Percentiles rank a stretch among this genome's conserved stretches.
phyloP scores from a whole-genome alignment of 2,888 invertebrate genomes.

The Cenopis cana region DNA sequence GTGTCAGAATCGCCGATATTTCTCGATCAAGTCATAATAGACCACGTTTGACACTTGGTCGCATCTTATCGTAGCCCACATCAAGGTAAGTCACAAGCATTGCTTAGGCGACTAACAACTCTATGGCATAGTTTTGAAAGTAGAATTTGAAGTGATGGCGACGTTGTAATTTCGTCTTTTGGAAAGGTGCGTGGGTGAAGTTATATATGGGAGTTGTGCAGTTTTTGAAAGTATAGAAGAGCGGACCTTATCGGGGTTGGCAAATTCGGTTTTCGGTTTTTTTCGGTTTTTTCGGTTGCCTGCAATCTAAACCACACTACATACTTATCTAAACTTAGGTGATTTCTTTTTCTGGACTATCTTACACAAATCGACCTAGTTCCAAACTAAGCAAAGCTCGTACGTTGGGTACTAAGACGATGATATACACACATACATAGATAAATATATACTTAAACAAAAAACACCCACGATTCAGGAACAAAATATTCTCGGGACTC shows the following conservation, averaged over 20 bases:
- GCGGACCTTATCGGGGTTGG: conserved; percentile 10
- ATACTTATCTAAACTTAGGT: not conserved
- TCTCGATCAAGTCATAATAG: conserved; percentile 49
- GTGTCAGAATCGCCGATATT: conserved; percentile 47
- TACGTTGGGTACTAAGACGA: too few species aligned
- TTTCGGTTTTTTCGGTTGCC: not conserved
- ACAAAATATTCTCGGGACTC: too few species aligned
- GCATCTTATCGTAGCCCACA: conserved; percentile 1
- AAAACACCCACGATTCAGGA: too few species aligned
- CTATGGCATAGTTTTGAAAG: not conserved
- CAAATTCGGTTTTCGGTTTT: too few species aligned
- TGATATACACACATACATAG: too few species aligned
- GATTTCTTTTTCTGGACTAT: too few species aligned
- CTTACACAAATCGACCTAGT: too few species aligned
- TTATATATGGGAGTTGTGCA: conserved; percentile 28
- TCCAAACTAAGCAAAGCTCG: too few species aligned
- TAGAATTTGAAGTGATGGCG: not conserved
- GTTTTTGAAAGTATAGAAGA: conserved; percentile 12
- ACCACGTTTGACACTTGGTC: conserved; percentile 47
- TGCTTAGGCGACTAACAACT: not conserved
- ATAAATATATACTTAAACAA: too few species aligned
- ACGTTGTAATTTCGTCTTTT: conserved; percentile 1
- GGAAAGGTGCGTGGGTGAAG: not conserved
- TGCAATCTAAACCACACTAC: not conserved
- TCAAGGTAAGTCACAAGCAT: not conserved